Conservation (phyloP, 2,113 vertebrate species). For the Eolophus roseicapilla region DNA sequence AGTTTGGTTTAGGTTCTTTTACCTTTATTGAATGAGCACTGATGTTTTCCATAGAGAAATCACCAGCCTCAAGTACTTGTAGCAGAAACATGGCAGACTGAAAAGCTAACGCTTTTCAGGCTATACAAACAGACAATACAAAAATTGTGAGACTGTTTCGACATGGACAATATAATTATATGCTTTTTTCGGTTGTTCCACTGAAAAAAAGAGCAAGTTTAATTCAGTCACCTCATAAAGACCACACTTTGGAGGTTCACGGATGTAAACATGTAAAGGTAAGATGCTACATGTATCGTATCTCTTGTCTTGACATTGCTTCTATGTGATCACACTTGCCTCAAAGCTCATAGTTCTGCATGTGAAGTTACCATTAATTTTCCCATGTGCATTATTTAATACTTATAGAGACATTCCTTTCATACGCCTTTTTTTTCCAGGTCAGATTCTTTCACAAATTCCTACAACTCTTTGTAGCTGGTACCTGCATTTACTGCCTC, state of each 20-base stretch:
- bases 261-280: not conserved
- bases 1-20: not conserved
- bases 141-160: not conserved
- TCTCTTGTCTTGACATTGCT: not conserved
- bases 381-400: not conserved
- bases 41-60: not conserved
- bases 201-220: not conserved
- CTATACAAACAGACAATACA: not conserved
- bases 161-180: not conserved
- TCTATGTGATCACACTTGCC: not conserved
- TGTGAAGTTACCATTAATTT: not conserved
- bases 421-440: not conserved
- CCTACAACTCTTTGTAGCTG: not conserved
- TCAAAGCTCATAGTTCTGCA: not conserved
- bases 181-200: not conserved
- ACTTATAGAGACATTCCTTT: not conserved
- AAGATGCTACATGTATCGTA: accelerated
- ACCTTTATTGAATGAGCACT: not conserved
- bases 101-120: not conserved
- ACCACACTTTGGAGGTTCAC: not conserved
- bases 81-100: not conserved
- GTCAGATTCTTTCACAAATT: not conserved
- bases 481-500: not conserved
- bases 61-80: not conserved
- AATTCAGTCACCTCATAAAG: not conserved